Percentiles rank a stretch among this genome's conserved stretches.
Conservation (phyloP, 2,888 invertebrate species). For the Scaptomyza reducta region DNA sequence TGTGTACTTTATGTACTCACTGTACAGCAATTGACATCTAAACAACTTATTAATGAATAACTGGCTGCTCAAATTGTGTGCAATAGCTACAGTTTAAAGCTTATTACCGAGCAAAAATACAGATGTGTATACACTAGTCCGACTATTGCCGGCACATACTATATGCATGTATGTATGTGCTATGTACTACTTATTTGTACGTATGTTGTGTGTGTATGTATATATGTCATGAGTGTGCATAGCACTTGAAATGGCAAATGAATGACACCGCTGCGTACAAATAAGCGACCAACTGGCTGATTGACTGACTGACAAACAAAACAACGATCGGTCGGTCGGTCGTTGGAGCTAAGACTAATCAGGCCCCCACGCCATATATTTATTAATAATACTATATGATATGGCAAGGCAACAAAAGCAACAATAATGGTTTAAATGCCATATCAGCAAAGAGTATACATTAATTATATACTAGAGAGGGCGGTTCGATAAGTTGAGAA, state of each 20-base stretch:
- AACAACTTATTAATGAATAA: conserved; percentile 76
- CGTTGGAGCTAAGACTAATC: conserved; percentile 76
- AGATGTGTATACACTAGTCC: conserved; percentile 13
- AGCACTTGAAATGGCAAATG: conserved; percentile 79
- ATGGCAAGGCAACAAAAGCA: conserved; percentile 58
- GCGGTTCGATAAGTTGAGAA: conserved; percentile 11
- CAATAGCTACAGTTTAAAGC: conserved; percentile 67
- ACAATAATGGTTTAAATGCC: conserved; percentile 76
- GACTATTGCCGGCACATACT: conserved; percentile 61
- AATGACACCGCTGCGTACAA: conserved; percentile 75
- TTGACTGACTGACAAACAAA: conserved; percentile 26
- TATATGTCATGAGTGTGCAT: conserved; percentile 58
- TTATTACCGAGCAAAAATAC: conserved; percentile 50
- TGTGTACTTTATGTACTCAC: conserved; percentile 48
- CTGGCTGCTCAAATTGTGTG: conserved; percentile 46
- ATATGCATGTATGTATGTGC: conserved; percentile 4
- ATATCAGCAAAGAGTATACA: conserved; percentile 75
- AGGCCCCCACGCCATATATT: conserved; percentile 71
- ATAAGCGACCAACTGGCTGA: conserved; percentile 45
- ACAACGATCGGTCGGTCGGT: conserved; percentile 34
- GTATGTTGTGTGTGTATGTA: conserved; percentile 2
- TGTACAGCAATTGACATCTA: conserved; percentile 68
- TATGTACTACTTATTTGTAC: conserved; percentile 11
- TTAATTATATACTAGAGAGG: conserved; percentile 63
- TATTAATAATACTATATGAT: conserved; percentile 58